Percentiles rank a stretch among this genome's conserved stretches.
Evolutionary conservation across 2,113 vertebrate species (phyloP).

Genomic region (Marmota monax): DNA sequence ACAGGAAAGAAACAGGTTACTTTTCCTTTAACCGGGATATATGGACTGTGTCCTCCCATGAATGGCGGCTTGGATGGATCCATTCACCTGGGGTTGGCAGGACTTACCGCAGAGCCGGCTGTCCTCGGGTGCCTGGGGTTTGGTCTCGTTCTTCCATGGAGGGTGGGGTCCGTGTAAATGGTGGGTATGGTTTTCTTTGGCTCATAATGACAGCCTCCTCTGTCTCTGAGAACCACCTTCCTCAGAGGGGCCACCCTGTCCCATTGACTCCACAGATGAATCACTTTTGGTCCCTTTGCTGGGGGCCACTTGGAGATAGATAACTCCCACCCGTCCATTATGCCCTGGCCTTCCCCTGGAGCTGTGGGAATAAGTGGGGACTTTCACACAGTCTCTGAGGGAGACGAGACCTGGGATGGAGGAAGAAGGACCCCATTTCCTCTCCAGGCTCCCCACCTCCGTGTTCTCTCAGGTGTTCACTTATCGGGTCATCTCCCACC

Average conservation of each 20-base stretch:
- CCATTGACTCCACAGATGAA: neutral
- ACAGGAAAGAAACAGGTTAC: neutral
- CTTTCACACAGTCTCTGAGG: neutral
- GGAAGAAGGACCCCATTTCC: neutral
- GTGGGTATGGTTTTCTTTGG: neutral
- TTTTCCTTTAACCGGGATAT: neutral
- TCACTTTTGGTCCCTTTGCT: neutral
- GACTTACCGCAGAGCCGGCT: neutral
- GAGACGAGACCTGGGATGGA: neutral
- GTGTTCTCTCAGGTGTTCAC: neutral
- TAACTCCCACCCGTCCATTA: neutral
- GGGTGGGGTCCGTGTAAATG: neutral
- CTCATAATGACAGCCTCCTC: neutral
- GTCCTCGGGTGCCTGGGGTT: neutral
- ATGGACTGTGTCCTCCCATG: neutral
- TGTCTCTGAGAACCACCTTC: neutral
- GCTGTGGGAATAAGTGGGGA: rapidly evolving
- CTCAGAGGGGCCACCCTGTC: neutral
- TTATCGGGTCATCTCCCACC: neutral
- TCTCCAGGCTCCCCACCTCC: neutral
- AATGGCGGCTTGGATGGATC: neutral
- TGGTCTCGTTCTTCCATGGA: neutral
- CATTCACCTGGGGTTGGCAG: neutral
- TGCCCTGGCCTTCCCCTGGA: neutral
- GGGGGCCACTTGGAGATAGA: neutral